Percentiles rank a stretch among this genome's conserved stretches.
phyloP scores from a whole-genome alignment of 30 jellyfish, hydroid and myxozoan genomes.

The Aurelia coerulea region DNA sequence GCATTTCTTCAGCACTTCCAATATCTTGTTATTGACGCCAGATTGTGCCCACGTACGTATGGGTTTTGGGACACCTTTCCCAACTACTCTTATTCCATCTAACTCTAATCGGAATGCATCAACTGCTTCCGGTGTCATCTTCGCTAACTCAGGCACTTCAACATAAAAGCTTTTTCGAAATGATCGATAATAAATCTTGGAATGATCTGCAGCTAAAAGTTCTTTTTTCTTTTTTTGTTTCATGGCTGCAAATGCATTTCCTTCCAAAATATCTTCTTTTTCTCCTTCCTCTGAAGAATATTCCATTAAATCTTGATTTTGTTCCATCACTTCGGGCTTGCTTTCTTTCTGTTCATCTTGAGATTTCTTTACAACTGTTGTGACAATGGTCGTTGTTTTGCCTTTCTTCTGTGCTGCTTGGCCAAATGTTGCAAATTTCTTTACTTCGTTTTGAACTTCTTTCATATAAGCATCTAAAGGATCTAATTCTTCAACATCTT shows the following conservation, averaged over 20 bases:
- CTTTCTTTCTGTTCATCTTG: constrained; percentile 16
- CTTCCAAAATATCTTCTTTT: constrained; percentile 69
- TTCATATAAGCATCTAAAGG: constrained; percentile 99
- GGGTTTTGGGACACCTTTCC: constrained; percentile 97
- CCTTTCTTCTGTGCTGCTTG: constrained; percentile 52
- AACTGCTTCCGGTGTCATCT: constrained; percentile 93
- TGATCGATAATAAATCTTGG: constrained; percentile 86
- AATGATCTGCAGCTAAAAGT: constrained; percentile 92
- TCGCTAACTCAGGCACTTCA: constrained; percentile 98
- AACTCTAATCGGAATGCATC: constrained; percentile 78
- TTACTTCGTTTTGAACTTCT: constrained; percentile 84
- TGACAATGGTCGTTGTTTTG: constrained; percentile 86
- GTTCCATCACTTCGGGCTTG: constrained; percentile 98
- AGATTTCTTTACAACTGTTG: constrained; percentile 87
- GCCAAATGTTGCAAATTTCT: constrained; percentile 69
- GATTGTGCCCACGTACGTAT: constrained; percentile 98
- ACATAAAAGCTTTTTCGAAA: constrained; percentile 91
- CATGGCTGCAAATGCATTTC: constrained; percentile 79
- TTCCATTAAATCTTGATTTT: constrained; percentile 96
- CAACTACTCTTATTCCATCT: constrained; percentile 91
- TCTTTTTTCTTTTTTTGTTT: constrained; percentile 87
- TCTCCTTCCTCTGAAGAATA: constrained; percentile 96
- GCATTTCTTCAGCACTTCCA: constrained; percentile 84
- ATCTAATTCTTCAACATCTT: constrained; percentile 85
- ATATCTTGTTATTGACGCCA: constrained; percentile 78